Evolutionary conservation across 2,888 invertebrate genomes (phyloP), one percentile per base, ranked within the genome.

Genomic region (Drosophila limbata): DNA sequence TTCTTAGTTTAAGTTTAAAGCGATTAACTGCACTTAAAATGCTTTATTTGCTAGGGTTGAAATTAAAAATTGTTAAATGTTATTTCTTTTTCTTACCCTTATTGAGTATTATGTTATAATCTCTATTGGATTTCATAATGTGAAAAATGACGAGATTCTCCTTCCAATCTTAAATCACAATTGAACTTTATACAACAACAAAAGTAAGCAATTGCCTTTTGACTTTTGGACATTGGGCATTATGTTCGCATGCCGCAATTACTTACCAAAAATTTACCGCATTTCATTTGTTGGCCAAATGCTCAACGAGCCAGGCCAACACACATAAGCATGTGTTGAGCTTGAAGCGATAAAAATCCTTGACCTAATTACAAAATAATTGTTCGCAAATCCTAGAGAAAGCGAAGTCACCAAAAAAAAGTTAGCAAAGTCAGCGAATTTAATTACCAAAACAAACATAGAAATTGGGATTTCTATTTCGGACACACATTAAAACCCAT

Each of bases 401-500:
- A 55, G 10, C 35, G 51, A 55, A 50, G 40, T n/a, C 45, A 45
- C 42, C 35, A 11, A 45, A 45, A 19, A 56, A 51, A 65, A 66
- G 59, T 59, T 44, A 31, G 77, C 62, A 57, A 73, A 71, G 44
- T 70, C 69, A 81, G 60, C 56, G 69, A 85, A 88, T 77, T 76
- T 69, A 89, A 85, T 89, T 89, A 85, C 80, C 81, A 89, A 85
- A 85, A 85, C 85, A 85, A 85, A 89, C 90, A 85, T 68, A 69
- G 72, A 72, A 75, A 67, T 69, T 68, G 33, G 47, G 40, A 56
- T 60, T 74, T 59, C 66, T 35, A 45, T 44, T 63, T 63, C 53
- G 51, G 63, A 68, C 42, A 52, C 71, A 52, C 57, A 64, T 37
- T 55, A 75, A 63, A 63, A 40, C 50, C 37, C 19, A 35, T 57